Conservation (phyloP, 2,797 vertebrate species). For the Pyrocephalus nanus region DNA sequence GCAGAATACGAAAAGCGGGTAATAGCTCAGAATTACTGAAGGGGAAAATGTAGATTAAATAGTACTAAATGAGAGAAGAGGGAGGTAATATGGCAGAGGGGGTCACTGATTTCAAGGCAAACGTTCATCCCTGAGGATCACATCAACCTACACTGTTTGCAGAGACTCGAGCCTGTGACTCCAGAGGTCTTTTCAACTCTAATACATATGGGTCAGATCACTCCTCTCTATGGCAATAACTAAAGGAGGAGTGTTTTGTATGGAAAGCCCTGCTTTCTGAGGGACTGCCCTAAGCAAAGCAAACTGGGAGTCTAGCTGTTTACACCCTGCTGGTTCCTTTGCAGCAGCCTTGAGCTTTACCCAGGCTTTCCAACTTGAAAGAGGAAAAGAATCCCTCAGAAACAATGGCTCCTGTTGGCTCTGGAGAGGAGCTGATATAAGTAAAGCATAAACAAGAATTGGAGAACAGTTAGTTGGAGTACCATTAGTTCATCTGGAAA, state of each 20-base stretch:
- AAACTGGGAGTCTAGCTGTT: accelerated
- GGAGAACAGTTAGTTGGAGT: not conserved
- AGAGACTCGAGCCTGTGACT: not conserved
- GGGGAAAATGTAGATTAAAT: constrained; percentile 24
- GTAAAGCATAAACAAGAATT: not conserved
- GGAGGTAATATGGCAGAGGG: not conserved
- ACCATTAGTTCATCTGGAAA: not conserved
- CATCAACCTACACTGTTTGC: not conserved
- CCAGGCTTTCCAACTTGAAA: not conserved
- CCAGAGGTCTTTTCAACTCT: not conserved
- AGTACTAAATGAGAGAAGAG: constrained; percentile 4
- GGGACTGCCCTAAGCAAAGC: not conserved
- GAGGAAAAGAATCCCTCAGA: not conserved
- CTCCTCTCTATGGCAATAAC: not conserved
- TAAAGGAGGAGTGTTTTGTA: not conserved
- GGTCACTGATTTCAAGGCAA: constrained; percentile 3
- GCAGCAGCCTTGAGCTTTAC: not conserved
- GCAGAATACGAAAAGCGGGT: not conserved
- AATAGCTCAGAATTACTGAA: constrained; percentile 35
- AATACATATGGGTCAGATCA: not conserved
- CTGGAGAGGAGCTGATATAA: not conserved
- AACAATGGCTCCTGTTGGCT: accelerated
- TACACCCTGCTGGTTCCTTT: not conserved
- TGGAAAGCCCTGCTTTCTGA: not conserved
- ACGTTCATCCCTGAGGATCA: not conserved